Percentiles rank a stretch among this genome's conserved stretches.
Conservation (phyloP, 2,113 vertebrate species). For the Eubucco bourcierii region DNA sequence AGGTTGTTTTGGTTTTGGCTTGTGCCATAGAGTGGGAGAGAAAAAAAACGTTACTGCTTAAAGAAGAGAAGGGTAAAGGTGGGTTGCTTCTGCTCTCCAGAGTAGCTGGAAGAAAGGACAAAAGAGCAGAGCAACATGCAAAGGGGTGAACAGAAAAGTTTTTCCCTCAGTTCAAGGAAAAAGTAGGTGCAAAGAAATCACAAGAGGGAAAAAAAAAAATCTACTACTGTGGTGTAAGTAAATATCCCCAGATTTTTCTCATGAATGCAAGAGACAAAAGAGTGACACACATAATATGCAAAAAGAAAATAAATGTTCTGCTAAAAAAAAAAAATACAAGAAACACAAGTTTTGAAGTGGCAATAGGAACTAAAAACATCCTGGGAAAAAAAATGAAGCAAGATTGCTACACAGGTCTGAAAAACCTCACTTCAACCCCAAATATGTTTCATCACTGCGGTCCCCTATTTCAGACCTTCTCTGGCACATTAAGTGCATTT, state of each 20-base stretch:
- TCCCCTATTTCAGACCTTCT: neutral
- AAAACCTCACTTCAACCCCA: neutral
- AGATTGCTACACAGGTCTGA: neutral
- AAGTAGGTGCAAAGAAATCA: neutral
- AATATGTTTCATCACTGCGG: neutral
- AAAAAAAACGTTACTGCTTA: neutral
- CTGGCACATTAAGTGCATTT: neutral
- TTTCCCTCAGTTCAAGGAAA: neutral
- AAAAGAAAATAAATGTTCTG: neutral
- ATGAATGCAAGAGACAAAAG: neutral
- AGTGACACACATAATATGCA: neutral
- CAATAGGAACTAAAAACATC: neutral
- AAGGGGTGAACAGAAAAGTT: neutral
- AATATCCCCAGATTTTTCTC: neutral
- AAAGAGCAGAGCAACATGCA: neutral
- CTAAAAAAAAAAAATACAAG: neutral
- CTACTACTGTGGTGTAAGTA: neutral
- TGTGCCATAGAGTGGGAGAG: neutral
- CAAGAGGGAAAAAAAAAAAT: neutral
- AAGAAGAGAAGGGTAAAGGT: neutral
- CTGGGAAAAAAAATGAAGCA: neutral
- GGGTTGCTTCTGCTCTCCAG: neutral
- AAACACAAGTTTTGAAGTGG: neutral
- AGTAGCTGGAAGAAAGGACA: neutral
- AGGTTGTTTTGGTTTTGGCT: neutral